These are phyloP conservation scores for Neosalanx taihuensis DNA, from an alignment of 2,797 vertebrate species.

Conservation along the genomic window DNA sequence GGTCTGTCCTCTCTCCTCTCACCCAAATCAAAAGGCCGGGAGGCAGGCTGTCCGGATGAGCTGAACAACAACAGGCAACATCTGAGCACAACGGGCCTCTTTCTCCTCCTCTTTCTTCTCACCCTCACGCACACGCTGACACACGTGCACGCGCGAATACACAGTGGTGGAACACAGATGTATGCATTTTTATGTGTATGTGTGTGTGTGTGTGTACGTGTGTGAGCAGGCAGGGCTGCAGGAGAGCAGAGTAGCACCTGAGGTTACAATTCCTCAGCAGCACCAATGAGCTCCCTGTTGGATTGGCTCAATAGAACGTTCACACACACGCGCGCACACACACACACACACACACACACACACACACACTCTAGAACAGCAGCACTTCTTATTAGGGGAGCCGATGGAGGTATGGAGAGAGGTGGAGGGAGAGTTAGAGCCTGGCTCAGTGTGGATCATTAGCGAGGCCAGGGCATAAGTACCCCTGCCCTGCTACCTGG, in stretches of 20 bases:
- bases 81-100: background rate
- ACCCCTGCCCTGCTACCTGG: background rate
- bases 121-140: background rate
- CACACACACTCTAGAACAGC: background rate
- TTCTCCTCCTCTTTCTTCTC: too few relatives aligned
- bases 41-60: background rate
- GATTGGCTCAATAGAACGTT: constrained; percentile 31
- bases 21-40: background rate
- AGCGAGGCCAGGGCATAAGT: constrained; percentile 4
- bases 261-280: constrained; percentile 37
- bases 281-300: constrained; percentile 45
- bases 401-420: background rate
- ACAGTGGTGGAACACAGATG: background rate
- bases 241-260: constrained; percentile 18
- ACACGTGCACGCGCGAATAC: background rate
- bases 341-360: constrained; percentile 2
- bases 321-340: background rate
- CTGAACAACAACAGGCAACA: background rate
- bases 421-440: background rate
- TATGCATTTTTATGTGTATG: background rate
- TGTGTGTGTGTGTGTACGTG: background rate
- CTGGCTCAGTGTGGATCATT: constrained; percentile 17
- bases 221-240: background rate
- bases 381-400: background rate
- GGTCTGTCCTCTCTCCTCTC: background rate